Evolutionary conservation across 2,113 vertebrate genomes (phyloP).

Genomic region (Willisornis vidua): DNA sequence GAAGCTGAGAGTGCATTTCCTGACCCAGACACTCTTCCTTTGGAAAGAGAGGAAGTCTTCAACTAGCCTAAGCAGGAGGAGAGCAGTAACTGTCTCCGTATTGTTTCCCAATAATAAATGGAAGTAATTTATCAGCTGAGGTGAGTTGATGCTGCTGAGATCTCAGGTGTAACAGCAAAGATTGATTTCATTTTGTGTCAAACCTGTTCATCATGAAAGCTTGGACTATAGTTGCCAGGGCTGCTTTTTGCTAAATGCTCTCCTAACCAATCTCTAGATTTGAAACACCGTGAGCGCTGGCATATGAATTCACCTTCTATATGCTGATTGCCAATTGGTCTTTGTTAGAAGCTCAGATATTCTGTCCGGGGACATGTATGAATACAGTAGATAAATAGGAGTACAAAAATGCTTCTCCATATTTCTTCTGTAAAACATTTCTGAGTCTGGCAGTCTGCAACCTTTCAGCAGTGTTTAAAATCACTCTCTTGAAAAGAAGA

Average conservation of each 20-base stretch:
- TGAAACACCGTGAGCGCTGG: background rate
- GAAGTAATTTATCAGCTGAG: background rate
- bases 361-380: background rate
- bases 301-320: background rate
- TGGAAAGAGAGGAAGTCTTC: background rate
- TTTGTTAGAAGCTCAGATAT: background rate
- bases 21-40: background rate
- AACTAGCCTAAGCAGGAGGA: background rate
- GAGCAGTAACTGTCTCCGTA: background rate
- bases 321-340: background rate
- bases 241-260: background rate
- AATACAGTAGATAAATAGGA: background rate
- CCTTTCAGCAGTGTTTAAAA: slow-evolving; percentile 8
- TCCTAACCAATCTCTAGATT: background rate
- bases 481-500: background rate
- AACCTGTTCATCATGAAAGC: background rate
- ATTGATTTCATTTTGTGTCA: background rate
- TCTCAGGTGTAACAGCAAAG: background rate
- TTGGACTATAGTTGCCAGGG: background rate
- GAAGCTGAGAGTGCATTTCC: slow-evolving; percentile 21
- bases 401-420: background rate
- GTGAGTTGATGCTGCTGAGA: background rate
- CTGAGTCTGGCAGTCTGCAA: background rate
- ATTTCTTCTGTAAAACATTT: background rate
- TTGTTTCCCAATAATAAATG: background rate